These are phyloP conservation scores for Trichogramma evanescens DNA, from an alignment of 2,888 invertebrate genomes.

Conservation along the genomic window DNA sequence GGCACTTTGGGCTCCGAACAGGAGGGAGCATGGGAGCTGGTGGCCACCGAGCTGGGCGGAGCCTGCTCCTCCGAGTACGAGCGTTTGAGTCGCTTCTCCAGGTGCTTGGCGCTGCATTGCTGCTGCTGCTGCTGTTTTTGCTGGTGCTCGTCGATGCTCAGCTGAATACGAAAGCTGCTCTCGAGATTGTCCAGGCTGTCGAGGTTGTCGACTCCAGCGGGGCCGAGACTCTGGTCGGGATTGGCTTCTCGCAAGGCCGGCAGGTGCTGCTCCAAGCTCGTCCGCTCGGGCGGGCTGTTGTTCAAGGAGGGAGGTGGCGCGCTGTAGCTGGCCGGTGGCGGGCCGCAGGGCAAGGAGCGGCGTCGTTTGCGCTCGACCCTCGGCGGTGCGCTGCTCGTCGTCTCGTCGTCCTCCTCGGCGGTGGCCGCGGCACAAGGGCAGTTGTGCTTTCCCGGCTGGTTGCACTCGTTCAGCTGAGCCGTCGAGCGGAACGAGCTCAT, in stretches of 20 bases:
- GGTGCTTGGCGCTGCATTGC: constrained; percentile 7
- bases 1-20: neutral
- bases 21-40: no score
- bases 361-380: constrained; percentile 47
- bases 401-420: constrained; percentile 57
- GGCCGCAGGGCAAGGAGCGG: constrained; percentile 42
- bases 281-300: constrained; percentile 27
- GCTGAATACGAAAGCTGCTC: constrained; percentile 35
- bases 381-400: neutral
- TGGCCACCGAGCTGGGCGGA: no score
- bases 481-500: constrained; percentile 20
- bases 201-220: constrained; percentile 8
- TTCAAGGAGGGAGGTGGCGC: constrained; percentile 9
- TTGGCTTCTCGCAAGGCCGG: constrained; percentile 25
- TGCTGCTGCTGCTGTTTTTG: neutral
- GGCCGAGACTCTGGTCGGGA: constrained; percentile 11
- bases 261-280: constrained; percentile 26
- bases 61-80: constrained; percentile 10
- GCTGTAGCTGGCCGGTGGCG: constrained; percentile 18
- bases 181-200: constrained; percentile 36
- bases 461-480: constrained; percentile 63
- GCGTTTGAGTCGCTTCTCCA: constrained; percentile 39
- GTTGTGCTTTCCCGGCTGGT: constrained; percentile 69
- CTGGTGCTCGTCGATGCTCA: constrained; percentile 36
- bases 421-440: constrained; percentile 53